Evolutionary conservation across 2,113 vertebrate genomes (phyloP).

Genomic region (Cochlearius cochlearius): DNA sequence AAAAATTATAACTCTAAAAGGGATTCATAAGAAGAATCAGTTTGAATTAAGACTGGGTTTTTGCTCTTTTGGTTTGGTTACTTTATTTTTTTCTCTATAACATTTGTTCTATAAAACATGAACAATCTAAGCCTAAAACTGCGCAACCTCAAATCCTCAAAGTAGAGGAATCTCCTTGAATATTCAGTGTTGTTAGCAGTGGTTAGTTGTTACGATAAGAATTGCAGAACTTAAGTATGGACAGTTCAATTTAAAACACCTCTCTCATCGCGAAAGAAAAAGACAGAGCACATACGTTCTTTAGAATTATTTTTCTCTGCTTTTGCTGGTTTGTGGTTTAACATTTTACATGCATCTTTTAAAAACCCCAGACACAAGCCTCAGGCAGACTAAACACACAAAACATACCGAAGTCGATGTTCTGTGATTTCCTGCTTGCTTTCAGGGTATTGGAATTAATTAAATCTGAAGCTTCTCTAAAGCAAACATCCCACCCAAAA

Average conservation of each 20-base stretch:
- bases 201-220: neutral
- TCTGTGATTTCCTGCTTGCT: slow-evolving; percentile 12
- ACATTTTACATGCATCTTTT: slow-evolving; percentile 16
- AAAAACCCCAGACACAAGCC: neutral
- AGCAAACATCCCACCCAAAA: neutral
- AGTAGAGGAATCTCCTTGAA: neutral
- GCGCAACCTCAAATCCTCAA: neutral
- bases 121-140: neutral
- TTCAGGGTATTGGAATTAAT: slow-evolving; percentile 15
- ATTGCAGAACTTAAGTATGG: neutral
- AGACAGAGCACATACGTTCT: neutral
- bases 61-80: neutral
- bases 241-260: neutral
- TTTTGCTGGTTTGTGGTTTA: slow-evolving; percentile 29
- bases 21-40: neutral
- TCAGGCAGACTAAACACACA: slow-evolving; percentile 16
- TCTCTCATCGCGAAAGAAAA: neutral
- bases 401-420: neutral
- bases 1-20: neutral
- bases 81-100: neutral
- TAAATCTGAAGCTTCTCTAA: slow-evolving; percentile 17
- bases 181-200: neutral
- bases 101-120: neutral
- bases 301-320: neutral
- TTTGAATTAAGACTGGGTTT: neutral